Base-by-base conservation (phyloP, 2,888 invertebrate species). In the Iphiclides podalirius region DNA sequence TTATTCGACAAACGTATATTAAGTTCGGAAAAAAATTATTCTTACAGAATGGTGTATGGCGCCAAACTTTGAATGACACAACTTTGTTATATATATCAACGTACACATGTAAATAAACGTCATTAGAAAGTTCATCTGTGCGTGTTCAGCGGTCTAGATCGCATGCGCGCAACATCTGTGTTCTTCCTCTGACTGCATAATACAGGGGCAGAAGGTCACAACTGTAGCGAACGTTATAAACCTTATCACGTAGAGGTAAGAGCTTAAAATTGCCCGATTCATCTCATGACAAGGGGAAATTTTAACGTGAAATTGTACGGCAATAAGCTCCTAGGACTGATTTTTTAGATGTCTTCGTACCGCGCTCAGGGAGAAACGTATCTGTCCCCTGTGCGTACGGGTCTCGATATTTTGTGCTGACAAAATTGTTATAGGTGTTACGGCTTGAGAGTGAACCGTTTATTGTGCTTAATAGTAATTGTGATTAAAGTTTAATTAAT, bases 111-210 rank as follows among this genome's bases (percentile, higher is more conserved):
- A 54, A 56, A 60, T 52, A 59, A 56, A 50, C 51, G 55, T 51
- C 13, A 16, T 11, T 15, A 26, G 28, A 52, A 54, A 56, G 54
- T 53, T 37, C 47, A 8, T 31, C 11, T 34, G 38, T 62, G 56
- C 64, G 67, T 66, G 75, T 64, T 74, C 61, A 64, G 46, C 53
- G 42, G 52, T 42, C 52, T 55, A 70, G 70, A 71, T 66, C 87
- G 87, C 87, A 87, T 87, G 87, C 87, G 87, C 83, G 71, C 84
- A 84, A 84, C 88, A 85, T 87, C 87, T 85, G 81, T 79, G 75
- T 69, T 75, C 72, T 74, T 73, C 75, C 79, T 76, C 78, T 78
- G 75, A 76, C 76, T 78, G 53, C 57, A 52, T 46, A 40, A 37
- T 2, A 9, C 34, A 53, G 44, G 40, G 41, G n/a, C 43, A 54